Base-by-base conservation (phyloP, 1,140 invertebrate species). In the Theocolax elegans region DNA sequence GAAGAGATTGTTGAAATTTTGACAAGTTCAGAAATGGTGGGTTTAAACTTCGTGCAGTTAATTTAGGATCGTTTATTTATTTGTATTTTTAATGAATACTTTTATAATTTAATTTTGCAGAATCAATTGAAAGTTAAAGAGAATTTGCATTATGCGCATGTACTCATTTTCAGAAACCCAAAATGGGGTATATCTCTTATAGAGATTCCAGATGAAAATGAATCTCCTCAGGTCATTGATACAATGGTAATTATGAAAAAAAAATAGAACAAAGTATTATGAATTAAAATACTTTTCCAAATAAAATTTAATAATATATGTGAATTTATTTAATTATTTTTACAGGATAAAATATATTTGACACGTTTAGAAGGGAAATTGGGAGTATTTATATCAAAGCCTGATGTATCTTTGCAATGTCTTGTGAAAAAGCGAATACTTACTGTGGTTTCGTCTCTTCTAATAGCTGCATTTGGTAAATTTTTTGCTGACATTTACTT, bases 91-190 rank as follows among this genome's bases (percentile, higher is more conserved):
- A n/a, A n/a, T n/a, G n/a, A n/a, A n/a, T n/a, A n/a, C n/a, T n/a
- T n/a, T n/a, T n/a, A 17, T 25, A 23, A 42, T 60, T 53, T 53
- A 21, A 12, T 19, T 4, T 53, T 35, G 4, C 31, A 35, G 31
- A 10, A 35, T 6, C 4, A 35, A 35, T 35, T 35, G 10, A 87
- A 87, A 60, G 84, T 90, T 31, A 84, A 85, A 19, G 86, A 84
- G 25, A 89, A 91, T 77, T 80, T 92, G 6, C 83, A 89, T 60
- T 91, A 90, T 75, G 86, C 90, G 31, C 87, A 92, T 76, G 87
- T 92, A n/a, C 80, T 93, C 15, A 86, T 91, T 13, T 85, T 89
- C n/a, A 87, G 88, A 51, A 93, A 92, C 81, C 90, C 91, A 0
- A 87, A 89, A 70, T 92, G 91, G 91, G 89, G 89, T 13, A 85